Conservation (phyloP, 1,140 invertebrate species). For the Diorhabda sublineata region DNA sequence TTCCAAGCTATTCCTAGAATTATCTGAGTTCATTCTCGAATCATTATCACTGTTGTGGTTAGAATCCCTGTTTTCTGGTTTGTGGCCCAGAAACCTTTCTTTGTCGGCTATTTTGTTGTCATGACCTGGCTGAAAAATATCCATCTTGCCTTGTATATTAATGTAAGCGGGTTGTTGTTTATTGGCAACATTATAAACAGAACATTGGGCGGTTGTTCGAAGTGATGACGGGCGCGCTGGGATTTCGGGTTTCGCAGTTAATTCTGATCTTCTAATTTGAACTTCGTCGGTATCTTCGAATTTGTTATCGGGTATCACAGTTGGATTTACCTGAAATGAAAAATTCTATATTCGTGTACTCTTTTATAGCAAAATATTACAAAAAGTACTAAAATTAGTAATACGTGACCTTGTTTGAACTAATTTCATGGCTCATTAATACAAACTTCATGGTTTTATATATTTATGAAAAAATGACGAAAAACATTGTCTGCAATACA, state of each 20-base stretch:
- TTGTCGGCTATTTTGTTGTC: slow-evolving; percentile 33
- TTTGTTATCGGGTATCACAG: slow-evolving; percentile 14
- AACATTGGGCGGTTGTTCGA: slow-evolving; percentile 51
- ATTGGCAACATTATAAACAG: slow-evolving; percentile 40
- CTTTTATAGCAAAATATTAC: background rate
- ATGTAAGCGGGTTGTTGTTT: slow-evolving; percentile 44
- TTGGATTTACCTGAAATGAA: background rate
- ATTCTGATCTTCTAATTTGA: slow-evolving; percentile 30
- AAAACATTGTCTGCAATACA: no score
- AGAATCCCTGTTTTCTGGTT: background rate
- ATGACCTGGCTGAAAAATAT: slow-evolving; percentile 39
- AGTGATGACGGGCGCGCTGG: slow-evolving; percentile 67
- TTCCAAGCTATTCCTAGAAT: background rate
- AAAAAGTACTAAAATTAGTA: no score
- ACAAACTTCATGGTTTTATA: no score
- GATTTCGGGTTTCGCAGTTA: slow-evolving; percentile 58
- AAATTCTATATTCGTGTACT: background rate
- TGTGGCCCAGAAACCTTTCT: slow-evolving; percentile 42
- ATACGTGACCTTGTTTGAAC: no score
- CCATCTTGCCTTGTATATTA: slow-evolving; percentile 35
- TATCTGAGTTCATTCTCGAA: background rate
- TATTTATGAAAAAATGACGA: no score
- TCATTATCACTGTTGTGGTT: background rate
- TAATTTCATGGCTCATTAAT: no score
- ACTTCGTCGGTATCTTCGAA: slow-evolving; percentile 30